A percentile compares a stretch with the other conserved stretches of the same genome.
These are phyloP conservation scores for Chaenodraco wilsoni DNA, from an alignment of 2,797 vertebrate genomes.

Conservation along the genomic window DNA sequence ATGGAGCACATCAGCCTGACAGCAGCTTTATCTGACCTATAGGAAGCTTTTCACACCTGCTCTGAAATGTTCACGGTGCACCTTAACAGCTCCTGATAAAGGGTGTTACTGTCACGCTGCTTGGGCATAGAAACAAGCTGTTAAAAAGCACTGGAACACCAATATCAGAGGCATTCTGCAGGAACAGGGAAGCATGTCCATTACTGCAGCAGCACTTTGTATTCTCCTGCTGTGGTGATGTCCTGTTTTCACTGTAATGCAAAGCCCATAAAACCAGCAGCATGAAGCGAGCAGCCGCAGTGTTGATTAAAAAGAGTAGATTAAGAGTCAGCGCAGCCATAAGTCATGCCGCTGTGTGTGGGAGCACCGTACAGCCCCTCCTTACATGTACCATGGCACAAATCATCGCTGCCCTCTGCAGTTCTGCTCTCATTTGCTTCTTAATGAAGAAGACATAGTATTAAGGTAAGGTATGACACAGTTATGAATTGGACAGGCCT, in stretches of 20 bases:
- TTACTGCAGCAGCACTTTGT: conserved; percentile 44
- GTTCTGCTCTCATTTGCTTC: conserved; percentile 69
- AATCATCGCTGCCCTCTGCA: conserved; percentile 82
- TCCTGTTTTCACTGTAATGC: conserved; percentile 51
- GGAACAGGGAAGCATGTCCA: conserved; percentile 42
- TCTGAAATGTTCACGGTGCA: conserved; percentile 66
- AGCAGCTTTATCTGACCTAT: conserved; percentile 63
- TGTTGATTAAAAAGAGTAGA: conserved; percentile 71
- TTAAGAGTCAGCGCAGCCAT: conserved; percentile 51
- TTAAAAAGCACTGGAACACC: conserved; percentile 65
- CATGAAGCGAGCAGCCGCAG: conserved; percentile 49
- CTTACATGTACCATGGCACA: conserved; percentile 53
- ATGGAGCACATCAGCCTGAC: conserved; percentile 41
- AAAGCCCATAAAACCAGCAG: conserved; percentile 53
- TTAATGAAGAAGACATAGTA: conserved; percentile 67
- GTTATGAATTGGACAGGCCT: conserved; percentile 34
- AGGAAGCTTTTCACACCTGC: conserved; percentile 71
- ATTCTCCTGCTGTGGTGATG: conserved; percentile 36
- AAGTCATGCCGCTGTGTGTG: conserved; percentile 46
- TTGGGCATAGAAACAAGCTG: conserved; percentile 64
- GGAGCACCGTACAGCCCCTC: conserved; percentile 35
- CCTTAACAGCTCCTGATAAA: conserved; percentile 71
- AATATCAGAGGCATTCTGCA: conserved; percentile 43
- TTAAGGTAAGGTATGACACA: conserved; percentile 45
- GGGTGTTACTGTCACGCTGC: conserved; percentile 56